Evolutionary conservation across 2,888 invertebrate genomes (phyloP).

Genomic region (Ectemnius cavifrons): DNA sequence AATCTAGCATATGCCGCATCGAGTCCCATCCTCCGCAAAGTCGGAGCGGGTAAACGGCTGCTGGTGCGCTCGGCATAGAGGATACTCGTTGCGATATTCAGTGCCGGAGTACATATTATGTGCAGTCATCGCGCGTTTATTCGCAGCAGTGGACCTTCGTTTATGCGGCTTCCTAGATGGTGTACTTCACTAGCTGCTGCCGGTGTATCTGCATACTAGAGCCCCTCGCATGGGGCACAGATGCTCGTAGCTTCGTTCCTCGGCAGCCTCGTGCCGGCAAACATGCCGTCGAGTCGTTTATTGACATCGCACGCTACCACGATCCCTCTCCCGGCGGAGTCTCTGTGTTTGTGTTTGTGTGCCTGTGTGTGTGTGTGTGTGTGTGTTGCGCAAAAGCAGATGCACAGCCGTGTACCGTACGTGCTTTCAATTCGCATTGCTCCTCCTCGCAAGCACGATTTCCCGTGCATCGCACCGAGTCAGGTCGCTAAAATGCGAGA

Average conservation of each 20-base stretch:
- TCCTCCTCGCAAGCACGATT: neutral
- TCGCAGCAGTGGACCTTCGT: slow-evolving; percentile 35
- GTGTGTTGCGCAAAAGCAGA: neutral
- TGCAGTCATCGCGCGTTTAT: slow-evolving; percentile 23
- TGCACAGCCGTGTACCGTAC: neutral
- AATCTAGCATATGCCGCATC: slow-evolving; percentile 1
- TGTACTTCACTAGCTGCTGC: slow-evolving; percentile 14
- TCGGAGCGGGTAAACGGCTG: no score
- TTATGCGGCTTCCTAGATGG: slow-evolving; percentile 13
- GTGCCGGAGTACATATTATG: slow-evolving; percentile 13
- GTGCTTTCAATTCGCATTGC: neutral
- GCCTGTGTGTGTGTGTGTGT: no score
- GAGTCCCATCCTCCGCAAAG: slow-evolving; percentile 5
- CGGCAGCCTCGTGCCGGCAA: slow-evolving; percentile 11
- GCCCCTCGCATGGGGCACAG: slow-evolving; percentile 18
- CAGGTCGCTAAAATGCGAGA: neutral
- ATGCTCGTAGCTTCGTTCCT: slow-evolving; percentile 19
- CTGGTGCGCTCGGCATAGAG: no score
- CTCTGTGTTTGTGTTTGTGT: no score
- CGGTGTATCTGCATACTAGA: slow-evolving; percentile 23
- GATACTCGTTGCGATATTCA: neutral
- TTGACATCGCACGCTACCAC: slow-evolving; percentile 15
- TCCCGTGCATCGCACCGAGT: neutral
- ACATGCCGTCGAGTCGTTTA: slow-evolving; percentile 26
- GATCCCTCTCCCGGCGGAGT: neutral